Conservation (phyloP, 2,113 vertebrate genomes). For the Cyanocitta stelleri region DNA sequence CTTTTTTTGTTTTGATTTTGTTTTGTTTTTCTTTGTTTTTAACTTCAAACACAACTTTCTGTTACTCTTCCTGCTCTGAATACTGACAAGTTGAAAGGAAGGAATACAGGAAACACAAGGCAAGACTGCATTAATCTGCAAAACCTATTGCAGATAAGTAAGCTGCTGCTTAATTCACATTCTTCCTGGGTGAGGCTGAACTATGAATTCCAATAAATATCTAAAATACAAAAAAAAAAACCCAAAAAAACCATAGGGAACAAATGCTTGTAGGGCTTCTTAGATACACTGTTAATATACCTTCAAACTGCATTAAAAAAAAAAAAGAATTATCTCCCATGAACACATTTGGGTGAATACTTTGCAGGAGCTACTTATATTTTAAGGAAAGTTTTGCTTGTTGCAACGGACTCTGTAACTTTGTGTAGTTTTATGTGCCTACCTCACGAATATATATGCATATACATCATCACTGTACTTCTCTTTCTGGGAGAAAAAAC, state of each 20-base stretch:
- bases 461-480: neutral
- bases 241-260: neutral
- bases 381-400: neutral
- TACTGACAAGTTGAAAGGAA: neutral
- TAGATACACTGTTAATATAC: neutral
- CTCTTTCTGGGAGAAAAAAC: neutral
- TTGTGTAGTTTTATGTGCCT: neutral
- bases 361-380: neutral
- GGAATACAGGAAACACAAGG: neutral
- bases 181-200: neutral
- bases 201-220: neutral
- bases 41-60: slow-evolving; percentile 33
- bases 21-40: neutral
- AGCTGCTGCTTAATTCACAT: neutral
- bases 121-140: neutral
- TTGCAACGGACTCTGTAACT: neutral
- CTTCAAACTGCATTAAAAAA: neutral
- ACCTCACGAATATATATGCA: neutral
- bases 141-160: neutral
- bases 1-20: neutral
- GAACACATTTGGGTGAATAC: neutral
- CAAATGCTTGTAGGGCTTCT: neutral
- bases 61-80: neutral
- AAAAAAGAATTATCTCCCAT: neutral
- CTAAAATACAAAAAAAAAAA: neutral